Percentiles rank a stretch among this genome's conserved stretches.
Conservation (phyloP, 2,113 vertebrate species). For the Sprattus sprattus region DNA sequence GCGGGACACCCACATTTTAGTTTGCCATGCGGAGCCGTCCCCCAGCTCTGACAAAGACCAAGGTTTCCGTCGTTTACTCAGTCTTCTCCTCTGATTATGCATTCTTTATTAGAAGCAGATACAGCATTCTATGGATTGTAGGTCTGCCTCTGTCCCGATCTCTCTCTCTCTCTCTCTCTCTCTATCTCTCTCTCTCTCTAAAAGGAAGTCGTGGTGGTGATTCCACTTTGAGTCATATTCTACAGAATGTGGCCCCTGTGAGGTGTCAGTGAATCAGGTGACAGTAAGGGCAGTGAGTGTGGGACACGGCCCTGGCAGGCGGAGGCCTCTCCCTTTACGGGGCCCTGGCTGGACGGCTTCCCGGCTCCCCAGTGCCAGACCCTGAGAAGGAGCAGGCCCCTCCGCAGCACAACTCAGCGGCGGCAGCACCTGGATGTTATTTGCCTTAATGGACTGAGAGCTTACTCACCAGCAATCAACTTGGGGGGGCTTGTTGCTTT, state of each 20-base stretch:
- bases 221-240: conserved; percentile 46
- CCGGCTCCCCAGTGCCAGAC: conserved; percentile 60
- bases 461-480: conserved; percentile 71
- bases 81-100: not conserved
- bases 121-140: too few relatives aligned
- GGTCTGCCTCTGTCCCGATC: not conserved
- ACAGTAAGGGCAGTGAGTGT: conserved; percentile 44
- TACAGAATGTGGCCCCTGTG: conserved; percentile 34
- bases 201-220: conserved; percentile 24
- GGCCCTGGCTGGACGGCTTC: conserved; percentile 71
- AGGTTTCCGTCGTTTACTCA: conserved; percentile 5
- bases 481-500: conserved; percentile 67
- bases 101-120: not conserved
- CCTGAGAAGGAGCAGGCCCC: conserved; percentile 72
- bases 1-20: conserved; percentile 55
- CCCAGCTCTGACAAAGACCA: conserved; percentile 14
- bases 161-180: not conserved
- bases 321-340: conserved; percentile 33
- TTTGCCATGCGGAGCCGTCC: not conserved
- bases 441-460: conserved; percentile 73
- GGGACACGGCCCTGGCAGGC: conserved; percentile 49
- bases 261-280: conserved; percentile 60
- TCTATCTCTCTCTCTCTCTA: not conserved
- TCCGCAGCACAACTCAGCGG: conserved; percentile 62
- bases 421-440: conserved; percentile 78